A percentile compares a stretch with the other conserved stretches of the same genome.
Conservation (phyloP, 2,888 invertebrate genomes). For the Psococerastis gibbosa region DNA sequence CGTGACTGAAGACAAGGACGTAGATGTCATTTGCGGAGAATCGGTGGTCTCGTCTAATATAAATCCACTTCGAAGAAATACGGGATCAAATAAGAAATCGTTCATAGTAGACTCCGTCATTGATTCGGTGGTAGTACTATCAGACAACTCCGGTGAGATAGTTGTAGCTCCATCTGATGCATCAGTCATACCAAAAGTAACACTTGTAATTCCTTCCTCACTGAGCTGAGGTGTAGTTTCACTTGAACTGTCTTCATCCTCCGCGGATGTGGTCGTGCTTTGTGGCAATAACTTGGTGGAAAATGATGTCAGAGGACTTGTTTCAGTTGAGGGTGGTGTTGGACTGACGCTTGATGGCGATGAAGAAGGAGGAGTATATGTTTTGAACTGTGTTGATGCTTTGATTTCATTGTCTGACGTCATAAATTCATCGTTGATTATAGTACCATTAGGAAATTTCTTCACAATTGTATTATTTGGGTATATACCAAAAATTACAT, state of each 20-base stretch:
- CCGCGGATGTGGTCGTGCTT: background rate
- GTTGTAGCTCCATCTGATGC: background rate
- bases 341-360: background rate
- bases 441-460: constrained; percentile 62
- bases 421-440: constrained; percentile 38
- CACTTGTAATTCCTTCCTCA: background rate
- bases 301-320: background rate
- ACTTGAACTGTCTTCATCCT: background rate
- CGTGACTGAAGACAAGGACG: background rate
- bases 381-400: constrained; percentile 22
- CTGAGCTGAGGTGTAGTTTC: too few species aligned
- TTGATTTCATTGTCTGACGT: constrained; percentile 4
- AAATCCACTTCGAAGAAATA: background rate
- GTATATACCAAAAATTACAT: constrained; percentile 53
- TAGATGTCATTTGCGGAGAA: background rate
- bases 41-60: background rate
- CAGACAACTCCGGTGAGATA: background rate
- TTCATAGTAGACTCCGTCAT: background rate
- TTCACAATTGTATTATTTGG: constrained; percentile 61
- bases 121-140: background rate
- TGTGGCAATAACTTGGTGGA: background rate
- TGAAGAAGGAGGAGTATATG: constrained; percentile 26
- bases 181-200: too few species aligned
- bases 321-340: background rate
- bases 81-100: background rate